A percentile compares a stretch with the other conserved stretches of the same genome.
Conservation (phyloP, 1,140 invertebrate genomes). For the Drosophila sucinea region DNA sequence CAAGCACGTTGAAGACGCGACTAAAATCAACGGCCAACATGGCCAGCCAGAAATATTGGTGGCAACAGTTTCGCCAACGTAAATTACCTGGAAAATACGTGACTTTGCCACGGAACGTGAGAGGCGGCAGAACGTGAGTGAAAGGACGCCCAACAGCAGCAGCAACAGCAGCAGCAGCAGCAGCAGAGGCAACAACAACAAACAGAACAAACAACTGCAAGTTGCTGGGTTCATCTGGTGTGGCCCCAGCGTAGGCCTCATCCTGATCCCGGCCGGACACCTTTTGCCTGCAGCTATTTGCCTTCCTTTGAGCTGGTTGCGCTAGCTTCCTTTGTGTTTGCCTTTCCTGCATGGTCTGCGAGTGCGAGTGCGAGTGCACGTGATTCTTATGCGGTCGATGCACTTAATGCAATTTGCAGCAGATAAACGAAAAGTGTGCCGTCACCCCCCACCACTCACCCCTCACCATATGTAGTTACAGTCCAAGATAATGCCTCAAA, state of each 20-base stretch:
- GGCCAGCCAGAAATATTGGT: constrained; percentile 78
- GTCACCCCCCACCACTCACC: background rate
- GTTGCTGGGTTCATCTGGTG: constrained; percentile 18
- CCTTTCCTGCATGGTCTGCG: background rate
- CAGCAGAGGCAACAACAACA: constrained; percentile 16
- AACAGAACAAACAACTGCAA: constrained; percentile 60
- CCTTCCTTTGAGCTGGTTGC: background rate
- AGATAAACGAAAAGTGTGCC: constrained; percentile 46
- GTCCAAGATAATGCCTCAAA: constrained; percentile 3
- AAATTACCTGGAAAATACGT: constrained; percentile 81
- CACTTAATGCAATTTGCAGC: constrained; percentile 62
- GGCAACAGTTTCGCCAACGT: constrained; percentile 79
- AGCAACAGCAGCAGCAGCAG: constrained; percentile 29
- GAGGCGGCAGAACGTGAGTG: constrained; percentile 46
- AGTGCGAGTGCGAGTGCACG: constrained; percentile 33
- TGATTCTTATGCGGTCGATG: constrained; percentile 67
- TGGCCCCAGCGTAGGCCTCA: constrained; percentile 23
- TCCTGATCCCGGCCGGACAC: constrained; percentile 31
- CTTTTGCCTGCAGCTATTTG: constrained; percentile 30
- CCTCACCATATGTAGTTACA: constrained; percentile 22
- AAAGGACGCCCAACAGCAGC: constrained; percentile 48
- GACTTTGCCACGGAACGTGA: constrained; percentile 74
- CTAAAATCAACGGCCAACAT: constrained; percentile 67
- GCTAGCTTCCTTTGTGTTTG: constrained; percentile 17
- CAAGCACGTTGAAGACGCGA: constrained; percentile 42